Evolutionary conservation across 2,888 invertebrate genomes (phyloP), one percentile per base, ranked within the genome.

Genomic region (Chalcis sispes): DNA sequence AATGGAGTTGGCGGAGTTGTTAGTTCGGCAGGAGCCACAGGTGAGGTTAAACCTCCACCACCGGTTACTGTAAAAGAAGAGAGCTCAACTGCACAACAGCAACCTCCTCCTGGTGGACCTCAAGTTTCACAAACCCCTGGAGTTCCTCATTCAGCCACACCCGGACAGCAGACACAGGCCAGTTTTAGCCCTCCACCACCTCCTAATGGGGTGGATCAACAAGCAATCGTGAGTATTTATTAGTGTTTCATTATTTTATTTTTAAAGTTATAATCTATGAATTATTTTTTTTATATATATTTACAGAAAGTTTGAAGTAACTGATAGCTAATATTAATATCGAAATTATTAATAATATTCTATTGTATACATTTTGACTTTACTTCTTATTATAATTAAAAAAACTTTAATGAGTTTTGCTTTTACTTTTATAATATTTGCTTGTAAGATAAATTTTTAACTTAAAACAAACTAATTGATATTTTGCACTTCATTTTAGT

Each of bases 111-210:
- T 64, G 89, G 90, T 48, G 90, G 79, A 87, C 90, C 88, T 61
- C 89, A 89, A 78, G 87, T 85, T 72, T 84, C 84, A 74, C 84
- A 83, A 18, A 84, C 85, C 13, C 74, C 86, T 23, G 87, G 85
- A 58, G 83, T 85, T 54, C 84, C 83, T 69, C 87, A 86, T 81
- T 83, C 83, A 69, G 80, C 84, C 62, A 85, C 85, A 62, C 85
- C 86, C 25, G 88, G 86, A 32, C 86, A 86, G 77, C 88, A 70
- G 20, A 4, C n/a, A 1, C 85, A 85, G 88, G 85, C 89, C 87
- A 81, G 89, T 89, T 84, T 90, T 89, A 85, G 91, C 89, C 87
- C 91, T 88, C 89, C 91, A 88, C 87, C 92, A 89, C 87, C 91
- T 87, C 76, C 92, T 83, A 81, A 91, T 89, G 82, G 90, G 87